Percentiles rank a stretch among this genome's conserved stretches.
These are phyloP conservation scores for Leucophora obtusa DNA, from an alignment of 2,888 invertebrate genomes.

Conservation along the genomic window DNA sequence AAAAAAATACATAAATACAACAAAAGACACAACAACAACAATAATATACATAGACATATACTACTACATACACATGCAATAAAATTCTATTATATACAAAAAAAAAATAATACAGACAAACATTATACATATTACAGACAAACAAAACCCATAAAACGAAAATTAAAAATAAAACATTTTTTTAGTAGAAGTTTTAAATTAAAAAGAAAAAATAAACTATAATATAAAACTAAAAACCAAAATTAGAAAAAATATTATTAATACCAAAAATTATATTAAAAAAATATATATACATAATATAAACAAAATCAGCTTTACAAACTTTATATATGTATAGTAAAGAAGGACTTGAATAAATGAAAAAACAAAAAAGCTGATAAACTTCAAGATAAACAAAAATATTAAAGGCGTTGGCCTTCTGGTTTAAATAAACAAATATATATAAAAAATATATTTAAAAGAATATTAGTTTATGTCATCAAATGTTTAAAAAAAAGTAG, in stretches of 20 bases:
- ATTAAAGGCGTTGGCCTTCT: slow-evolving; percentile 69
- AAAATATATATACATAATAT: slow-evolving; percentile 14
- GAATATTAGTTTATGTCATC: slow-evolving; percentile 68
- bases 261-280: slow-evolving; percentile 21
- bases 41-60: background rate
- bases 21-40: background rate
- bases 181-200: slow-evolving; percentile 49
- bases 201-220: slow-evolving; percentile 49
- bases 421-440: slow-evolving; percentile 64
- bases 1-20: background rate
- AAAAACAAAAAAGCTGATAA: slow-evolving; percentile 65
- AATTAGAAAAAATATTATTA: slow-evolving; percentile 20
- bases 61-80: slow-evolving; percentile 1
- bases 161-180: slow-evolving; percentile 1
- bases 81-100: slow-evolving; percentile 9
- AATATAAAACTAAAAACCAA: slow-evolving; percentile 47
- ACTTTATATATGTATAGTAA: slow-evolving; percentile 65
- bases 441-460: slow-evolving; percentile 53
- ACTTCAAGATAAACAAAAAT: slow-evolving; percentile 66
- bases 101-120: background rate
- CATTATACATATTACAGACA: background rate
- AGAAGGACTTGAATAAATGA: slow-evolving; percentile 53
- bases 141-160: background rate
- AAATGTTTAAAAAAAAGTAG: slow-evolving; percentile 40
- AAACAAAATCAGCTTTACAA: slow-evolving; percentile 41